Percentiles rank a stretch among this genome's conserved stretches.
Conservation (phyloP, 2,113 vertebrate genomes). For the Odocoileus virginianus region DNA sequence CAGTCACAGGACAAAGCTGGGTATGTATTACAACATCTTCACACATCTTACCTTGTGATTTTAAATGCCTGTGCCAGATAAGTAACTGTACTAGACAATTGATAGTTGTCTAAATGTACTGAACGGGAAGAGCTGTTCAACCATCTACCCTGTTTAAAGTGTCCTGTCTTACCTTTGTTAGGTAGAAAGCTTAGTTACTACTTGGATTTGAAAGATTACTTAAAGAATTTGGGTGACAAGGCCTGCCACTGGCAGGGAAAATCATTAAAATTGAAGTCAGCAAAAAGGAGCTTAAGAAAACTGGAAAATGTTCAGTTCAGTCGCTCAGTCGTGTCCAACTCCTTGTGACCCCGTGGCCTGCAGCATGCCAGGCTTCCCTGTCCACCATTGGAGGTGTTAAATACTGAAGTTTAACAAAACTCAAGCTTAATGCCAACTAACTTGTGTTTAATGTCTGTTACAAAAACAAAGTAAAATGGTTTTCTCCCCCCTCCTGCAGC, state of each 20-base stretch:
- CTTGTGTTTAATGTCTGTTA: background rate
- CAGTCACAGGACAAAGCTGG: constrained; percentile 88
- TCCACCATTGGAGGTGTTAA: background rate
- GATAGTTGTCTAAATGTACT: background rate
- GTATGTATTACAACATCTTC: constrained; percentile 78
- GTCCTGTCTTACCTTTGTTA: background rate
- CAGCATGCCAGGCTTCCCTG: background rate
- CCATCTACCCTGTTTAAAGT: background rate
- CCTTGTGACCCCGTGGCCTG: background rate
- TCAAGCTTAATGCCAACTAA: background rate
- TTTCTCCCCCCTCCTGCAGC: constrained; percentile 75
- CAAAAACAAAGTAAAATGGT: background rate
- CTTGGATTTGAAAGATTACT: background rate
- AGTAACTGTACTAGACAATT: background rate
- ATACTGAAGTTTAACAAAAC: background rate
- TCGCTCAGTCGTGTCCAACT: background rate
- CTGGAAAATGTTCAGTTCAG: background rate
- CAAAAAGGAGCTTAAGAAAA: background rate
- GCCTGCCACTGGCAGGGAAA: background rate
- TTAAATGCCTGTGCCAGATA: background rate
- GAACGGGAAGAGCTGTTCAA: background rate
- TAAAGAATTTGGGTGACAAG: background rate
- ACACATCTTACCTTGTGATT: background rate
- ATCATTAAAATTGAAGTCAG: background rate
- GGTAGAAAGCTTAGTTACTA: background rate